These are phyloP conservation scores for Macrotus californicus DNA, from an alignment of 2,113 vertebrate species.

Conservation along the genomic window DNA sequence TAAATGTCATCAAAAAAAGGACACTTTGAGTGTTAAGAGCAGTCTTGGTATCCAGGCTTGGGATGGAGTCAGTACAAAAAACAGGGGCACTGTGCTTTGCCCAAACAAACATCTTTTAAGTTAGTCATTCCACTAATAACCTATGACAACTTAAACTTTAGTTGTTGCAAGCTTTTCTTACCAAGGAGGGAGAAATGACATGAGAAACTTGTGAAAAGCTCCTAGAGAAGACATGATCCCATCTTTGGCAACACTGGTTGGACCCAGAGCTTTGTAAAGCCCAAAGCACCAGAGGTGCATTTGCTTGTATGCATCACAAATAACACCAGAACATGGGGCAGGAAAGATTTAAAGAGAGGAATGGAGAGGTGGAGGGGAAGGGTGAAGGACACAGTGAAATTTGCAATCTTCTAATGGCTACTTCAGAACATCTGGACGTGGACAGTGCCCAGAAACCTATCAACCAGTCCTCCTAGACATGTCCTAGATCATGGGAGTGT, in stretches of 20 bases:
- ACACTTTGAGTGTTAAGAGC: neutral
- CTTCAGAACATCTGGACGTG: constrained; percentile 56
- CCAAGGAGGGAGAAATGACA: neutral
- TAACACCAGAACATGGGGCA: neutral
- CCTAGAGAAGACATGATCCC: neutral
- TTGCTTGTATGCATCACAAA: neutral
- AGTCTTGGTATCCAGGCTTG: no score
- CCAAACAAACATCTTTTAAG: neutral
- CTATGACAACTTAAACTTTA: neutral
- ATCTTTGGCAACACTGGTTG: neutral
- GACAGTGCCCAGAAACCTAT: constrained; percentile 41
- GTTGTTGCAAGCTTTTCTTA: neutral
- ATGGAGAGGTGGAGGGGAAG: neutral
- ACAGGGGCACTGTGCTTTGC: neutral
- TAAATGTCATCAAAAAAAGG: neutral
- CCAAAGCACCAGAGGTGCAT: neutral
- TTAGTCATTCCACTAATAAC: neutral
- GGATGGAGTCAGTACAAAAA: neutral
- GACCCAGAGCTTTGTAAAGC: neutral
- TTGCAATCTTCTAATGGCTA: neutral
- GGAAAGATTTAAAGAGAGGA: neutral
- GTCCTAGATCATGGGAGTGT: neutral
- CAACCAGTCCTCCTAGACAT: neutral
- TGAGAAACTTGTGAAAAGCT: neutral
- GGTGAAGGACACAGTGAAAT: neutral